These are phyloP conservation scores for Gila robusta DNA, from an alignment of 2,797 vertebrate species.

Conservation along the genomic window DNA sequence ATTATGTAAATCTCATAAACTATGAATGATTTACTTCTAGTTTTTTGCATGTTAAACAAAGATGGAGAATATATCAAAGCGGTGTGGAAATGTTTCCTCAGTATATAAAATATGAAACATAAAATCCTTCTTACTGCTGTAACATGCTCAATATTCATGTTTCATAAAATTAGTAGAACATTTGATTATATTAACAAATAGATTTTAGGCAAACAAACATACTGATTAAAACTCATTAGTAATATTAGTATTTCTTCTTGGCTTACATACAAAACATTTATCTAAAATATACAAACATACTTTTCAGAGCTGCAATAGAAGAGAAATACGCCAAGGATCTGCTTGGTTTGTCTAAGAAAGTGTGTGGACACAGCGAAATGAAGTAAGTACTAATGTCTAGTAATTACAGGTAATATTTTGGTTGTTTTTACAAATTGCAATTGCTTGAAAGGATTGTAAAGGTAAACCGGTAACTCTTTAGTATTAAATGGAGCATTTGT, in stretches of 20 bases:
- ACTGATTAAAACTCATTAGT: background rate
- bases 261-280: background rate
- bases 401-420: background rate
- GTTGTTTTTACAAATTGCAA: background rate
- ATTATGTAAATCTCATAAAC: background rate
- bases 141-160: background rate
- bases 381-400: slow-evolving; percentile 83
- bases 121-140: background rate
- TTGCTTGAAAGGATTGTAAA: background rate
- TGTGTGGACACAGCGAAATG: slow-evolving; percentile 92
- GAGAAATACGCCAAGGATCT: slow-evolving; percentile 96
- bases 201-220: background rate
- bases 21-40: background rate
- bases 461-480: background rate
- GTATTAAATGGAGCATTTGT: background rate
- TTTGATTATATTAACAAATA: background rate
- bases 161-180: background rate
- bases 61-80: background rate
- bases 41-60: background rate
- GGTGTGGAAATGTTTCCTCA: background rate
- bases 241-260: background rate
- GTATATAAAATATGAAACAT: background rate
- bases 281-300: background rate
- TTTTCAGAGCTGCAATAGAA: slow-evolving; percentile 88
- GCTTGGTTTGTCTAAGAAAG: slow-evolving; percentile 88